Evolutionary conservation across 64 coral and sea anemone species (phyloP).

Genomic region (Dendrophyllia cribrosa): DNA sequence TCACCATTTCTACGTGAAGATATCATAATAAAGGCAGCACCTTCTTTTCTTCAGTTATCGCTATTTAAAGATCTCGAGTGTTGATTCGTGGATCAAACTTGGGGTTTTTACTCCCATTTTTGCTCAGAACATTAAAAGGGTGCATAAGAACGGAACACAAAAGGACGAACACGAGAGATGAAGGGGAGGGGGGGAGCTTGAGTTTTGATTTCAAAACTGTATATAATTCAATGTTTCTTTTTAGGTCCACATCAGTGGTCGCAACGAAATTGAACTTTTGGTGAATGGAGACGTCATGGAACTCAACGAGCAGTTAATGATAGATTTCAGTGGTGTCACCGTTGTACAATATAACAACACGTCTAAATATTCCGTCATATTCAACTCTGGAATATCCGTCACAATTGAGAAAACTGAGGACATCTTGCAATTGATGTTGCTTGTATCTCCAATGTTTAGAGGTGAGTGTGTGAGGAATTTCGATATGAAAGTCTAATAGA

Average conservation of each 20-base stretch:
- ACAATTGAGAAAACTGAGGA: constrained; percentile 12
- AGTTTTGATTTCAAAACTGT: too few species aligned
- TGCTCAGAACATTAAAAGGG: too few species aligned
- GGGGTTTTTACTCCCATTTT: too few species aligned
- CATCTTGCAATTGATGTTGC: constrained; percentile 56
- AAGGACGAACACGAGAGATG: too few species aligned
- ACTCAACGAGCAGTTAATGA: constrained; percentile 27
- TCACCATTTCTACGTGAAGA: too few species aligned
- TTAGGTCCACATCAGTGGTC: constrained; percentile 54
- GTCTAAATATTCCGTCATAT: constrained; percentile 49
- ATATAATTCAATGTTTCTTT: background rate
- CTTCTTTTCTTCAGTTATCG: too few species aligned
- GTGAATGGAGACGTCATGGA: constrained; percentile 56
- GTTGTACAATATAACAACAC: constrained; percentile 30
- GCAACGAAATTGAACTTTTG: constrained; percentile 17
- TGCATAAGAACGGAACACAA: too few species aligned
- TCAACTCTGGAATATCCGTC: constrained; percentile 63
- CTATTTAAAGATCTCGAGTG: too few species aligned
- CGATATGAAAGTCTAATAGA: too few species aligned
- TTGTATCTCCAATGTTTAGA: constrained; percentile 40
- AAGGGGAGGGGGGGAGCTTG: too few species aligned
- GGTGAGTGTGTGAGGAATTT: background rate
- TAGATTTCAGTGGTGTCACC: constrained; percentile 17
- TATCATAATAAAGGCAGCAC: too few species aligned
- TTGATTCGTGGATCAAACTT: too few species aligned